These are phyloP conservation scores for Macrosteles quadrilineatus DNA, from an alignment of 1,140 invertebrate species.

Conservation along the genomic window DNA sequence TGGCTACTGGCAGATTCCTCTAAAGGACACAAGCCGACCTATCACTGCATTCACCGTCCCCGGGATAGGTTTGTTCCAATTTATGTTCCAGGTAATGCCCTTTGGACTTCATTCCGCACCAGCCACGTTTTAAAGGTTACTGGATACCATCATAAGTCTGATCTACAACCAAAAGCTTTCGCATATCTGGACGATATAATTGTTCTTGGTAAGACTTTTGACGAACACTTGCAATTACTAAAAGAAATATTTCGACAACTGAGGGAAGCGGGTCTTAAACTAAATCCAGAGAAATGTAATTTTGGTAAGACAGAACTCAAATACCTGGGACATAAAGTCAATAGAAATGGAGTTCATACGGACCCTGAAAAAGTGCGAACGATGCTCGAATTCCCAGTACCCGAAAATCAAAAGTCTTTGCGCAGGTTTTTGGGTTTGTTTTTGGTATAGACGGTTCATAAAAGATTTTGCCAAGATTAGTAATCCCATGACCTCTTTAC, in stretches of 20 bases:
- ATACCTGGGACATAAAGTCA: too few species aligned
- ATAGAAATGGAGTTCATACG: too few species aligned
- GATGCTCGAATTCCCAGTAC: too few species aligned
- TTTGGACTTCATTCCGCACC: constrained; percentile 48
- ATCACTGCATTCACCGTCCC: constrained; percentile 39
- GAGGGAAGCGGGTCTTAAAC: constrained; percentile 40
- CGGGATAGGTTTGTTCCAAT: constrained; percentile 44
- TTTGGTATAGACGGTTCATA: too few species aligned
- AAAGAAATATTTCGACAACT: constrained; percentile 39
- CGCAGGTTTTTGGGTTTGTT: constrained; percentile 43
- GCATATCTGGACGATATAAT: constrained; percentile 47
- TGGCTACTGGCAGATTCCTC: constrained; percentile 41
- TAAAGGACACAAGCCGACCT: not conserved
- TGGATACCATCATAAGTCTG: constrained; percentile 39
- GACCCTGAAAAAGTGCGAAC: too few species aligned
- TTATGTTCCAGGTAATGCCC: constrained; percentile 45
- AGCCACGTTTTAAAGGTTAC: constrained; percentile 42
- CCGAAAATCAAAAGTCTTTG: constrained; percentile 35
- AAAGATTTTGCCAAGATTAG: too few species aligned
- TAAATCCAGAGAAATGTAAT: constrained; percentile 47
- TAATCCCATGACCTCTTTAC: constrained; percentile 44
- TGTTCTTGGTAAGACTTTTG: constrained; percentile 34
- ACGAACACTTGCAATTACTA: constrained; percentile 42
- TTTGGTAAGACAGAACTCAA: constrained; percentile 42
- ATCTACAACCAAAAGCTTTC: constrained; percentile 11